A percentile compares a stretch with the other conserved stretches of the same genome.
Conservation (phyloP, 2,113 vertebrate species). For the Anguilla japonica region DNA sequence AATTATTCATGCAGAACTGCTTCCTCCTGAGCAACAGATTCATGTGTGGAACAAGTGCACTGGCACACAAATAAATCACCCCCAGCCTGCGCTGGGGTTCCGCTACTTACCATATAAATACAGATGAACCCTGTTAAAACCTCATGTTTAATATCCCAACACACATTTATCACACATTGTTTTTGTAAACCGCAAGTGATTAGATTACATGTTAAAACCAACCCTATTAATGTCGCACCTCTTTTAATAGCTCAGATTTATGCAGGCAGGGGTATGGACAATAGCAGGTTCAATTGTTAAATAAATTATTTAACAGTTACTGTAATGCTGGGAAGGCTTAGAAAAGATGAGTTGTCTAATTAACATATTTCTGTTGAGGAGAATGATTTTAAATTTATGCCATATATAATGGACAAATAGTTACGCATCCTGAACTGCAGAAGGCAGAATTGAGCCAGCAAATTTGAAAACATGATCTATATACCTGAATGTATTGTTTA, state of each 20-base stretch:
- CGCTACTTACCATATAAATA: background rate
- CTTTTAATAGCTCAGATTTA: background rate
- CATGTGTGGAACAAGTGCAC: background rate
- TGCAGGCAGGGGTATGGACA: background rate
- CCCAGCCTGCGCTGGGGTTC: background rate
- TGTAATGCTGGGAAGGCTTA: too few species aligned
- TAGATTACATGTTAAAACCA: background rate
- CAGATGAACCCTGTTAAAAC: background rate
- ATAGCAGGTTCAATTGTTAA: background rate
- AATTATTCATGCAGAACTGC: constrained; percentile 42
- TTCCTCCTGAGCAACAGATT: constrained; percentile 24
- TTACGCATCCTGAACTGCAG: too few species aligned
- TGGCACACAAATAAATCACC: constrained; percentile 4
- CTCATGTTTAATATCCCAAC: background rate
- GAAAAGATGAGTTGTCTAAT: too few species aligned
- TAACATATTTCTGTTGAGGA: too few species aligned
- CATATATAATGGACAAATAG: too few species aligned
- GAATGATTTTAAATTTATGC: too few species aligned
- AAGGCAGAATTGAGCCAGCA: too few species aligned
- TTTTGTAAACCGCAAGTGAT: background rate
- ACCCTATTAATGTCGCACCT: background rate
- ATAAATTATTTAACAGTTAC: background rate
- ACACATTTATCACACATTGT: background rate
- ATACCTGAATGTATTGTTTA: too few species aligned
- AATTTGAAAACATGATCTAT: too few species aligned